Percentiles rank a stretch among this genome's conserved stretches.
phyloP scores from a whole-genome alignment of 2,113 vertebrate species.

The Abramis brama region DNA sequence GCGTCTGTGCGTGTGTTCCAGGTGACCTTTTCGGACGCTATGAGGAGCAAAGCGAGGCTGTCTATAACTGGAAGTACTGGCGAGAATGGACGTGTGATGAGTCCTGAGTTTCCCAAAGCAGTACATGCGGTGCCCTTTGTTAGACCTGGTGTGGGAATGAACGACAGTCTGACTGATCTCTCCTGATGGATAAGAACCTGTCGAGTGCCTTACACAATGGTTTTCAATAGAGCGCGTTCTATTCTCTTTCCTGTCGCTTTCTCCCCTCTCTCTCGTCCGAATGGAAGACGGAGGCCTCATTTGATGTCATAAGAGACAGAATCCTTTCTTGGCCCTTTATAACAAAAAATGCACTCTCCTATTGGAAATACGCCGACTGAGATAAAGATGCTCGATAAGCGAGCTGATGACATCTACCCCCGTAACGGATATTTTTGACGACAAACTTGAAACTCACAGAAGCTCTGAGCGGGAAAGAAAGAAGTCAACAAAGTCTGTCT shows the following conservation, averaged over 20 bases:
- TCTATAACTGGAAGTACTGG: constrained; percentile 98
- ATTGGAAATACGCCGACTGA: constrained; percentile 60
- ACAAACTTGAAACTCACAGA: constrained; percentile 61
- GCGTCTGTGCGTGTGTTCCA: constrained; percentile 67
- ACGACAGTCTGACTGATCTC: constrained; percentile 98
- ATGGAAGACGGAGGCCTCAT: constrained; percentile 16
- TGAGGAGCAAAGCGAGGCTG: constrained; percentile 96
- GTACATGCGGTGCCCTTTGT: constrained; percentile 96
- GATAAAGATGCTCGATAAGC: constrained; percentile 53
- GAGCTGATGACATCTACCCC: constrained; percentile 62
- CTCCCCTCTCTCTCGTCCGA: constrained; percentile 21
- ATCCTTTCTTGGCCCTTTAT: constrained; percentile 51
- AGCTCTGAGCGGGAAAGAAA: neutral
- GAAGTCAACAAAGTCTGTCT: constrained; percentile 29
- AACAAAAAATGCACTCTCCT: constrained; percentile 57
- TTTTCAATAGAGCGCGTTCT: constrained; percentile 83
- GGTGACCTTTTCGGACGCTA: constrained; percentile 94
- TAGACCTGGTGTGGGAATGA: constrained; percentile 98
- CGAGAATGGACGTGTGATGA: constrained; percentile 97
- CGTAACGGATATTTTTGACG: constrained; percentile 38
- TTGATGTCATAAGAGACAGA: constrained; percentile 44
- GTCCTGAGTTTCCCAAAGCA: constrained; percentile 99
- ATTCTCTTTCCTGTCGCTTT: constrained; percentile 49
- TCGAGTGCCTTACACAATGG: constrained; percentile 99
- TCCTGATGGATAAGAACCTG: constrained; percentile 96